Conservation (phyloP, 2,888 invertebrate species). For the Megaustenia siamemsis region DNA sequence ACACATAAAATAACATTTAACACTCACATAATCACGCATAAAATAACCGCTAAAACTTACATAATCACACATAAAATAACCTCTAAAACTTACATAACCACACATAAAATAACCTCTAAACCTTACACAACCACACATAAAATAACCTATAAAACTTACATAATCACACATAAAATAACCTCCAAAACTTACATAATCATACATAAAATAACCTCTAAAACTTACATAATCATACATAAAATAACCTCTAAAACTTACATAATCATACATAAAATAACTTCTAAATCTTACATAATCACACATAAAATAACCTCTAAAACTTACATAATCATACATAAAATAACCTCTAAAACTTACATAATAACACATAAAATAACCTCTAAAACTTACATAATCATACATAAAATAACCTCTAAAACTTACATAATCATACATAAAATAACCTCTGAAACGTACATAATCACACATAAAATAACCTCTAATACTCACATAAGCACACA, state of each 20-base stretch:
- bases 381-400: background rate
- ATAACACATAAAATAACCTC: background rate
- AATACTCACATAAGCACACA: conserved; percentile 30
- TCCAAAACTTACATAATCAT: too few relatives aligned
- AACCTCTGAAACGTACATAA: background rate
- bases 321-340: background rate
- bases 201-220: too few relatives aligned
- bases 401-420: background rate
- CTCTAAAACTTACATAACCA: background rate
- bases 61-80: background rate
- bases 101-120: background rate
- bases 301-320: background rate
- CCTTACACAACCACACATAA: background rate
- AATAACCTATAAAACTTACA: background rate
- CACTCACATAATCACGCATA: background rate
- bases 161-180: background rate
- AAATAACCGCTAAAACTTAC: background rate
- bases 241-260: background rate
- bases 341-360: background rate
- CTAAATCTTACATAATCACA: background rate
- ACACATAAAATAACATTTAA: background rate
- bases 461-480: background rate
- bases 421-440: background rate
- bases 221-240: background rate
- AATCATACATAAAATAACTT: background rate